Evolutionary conservation across 2,888 invertebrate species (phyloP), one percentile per base, ranked within the genome.

Genomic region (Euplexia lucipara): DNA sequence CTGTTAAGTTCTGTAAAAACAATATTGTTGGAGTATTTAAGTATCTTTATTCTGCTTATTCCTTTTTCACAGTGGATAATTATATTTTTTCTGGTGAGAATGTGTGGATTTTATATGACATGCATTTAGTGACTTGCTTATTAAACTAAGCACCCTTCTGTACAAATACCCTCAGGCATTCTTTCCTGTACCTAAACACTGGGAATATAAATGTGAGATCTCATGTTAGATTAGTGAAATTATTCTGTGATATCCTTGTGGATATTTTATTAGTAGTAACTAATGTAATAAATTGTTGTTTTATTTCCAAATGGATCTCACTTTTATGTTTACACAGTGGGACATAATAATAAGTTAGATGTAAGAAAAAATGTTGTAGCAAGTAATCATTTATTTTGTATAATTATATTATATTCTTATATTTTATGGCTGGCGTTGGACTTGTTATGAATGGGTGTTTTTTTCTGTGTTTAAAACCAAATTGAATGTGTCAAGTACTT

Each of bases 151-250:
- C 47, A 70, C 61, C 54, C 53, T 51, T 41, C 26, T 76, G 48
- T 78, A 66, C 60, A 71, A 67, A 64, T 51, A 14, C 48, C 54
- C 42, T 82, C 74, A 82, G 79, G 83, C 76, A 82, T 74, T 59
- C 56, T 70, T 84, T 73, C 41, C 68, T 78, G 66, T 65, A n/a
- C n/a, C n/a, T n/a, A 62, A 61, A 81, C 84, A 82, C 86, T 89
- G 85, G 83, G 74, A 91, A 92, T 90, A 84, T 91, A 91, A 91
- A 85, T 84, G 91, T 92, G 92, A 91, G 92, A 89, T 93, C 88
- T 89, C 86, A 82, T 81, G 72, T 78, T 88, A 89, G 85, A 79
- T 79, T 85, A 90, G 82, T 83, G 75, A 74, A 82, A 83, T 80
- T 70, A 64, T 85, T 88, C 87, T 91, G 88, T 91, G 90, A 91